Evolutionary conservation across 1,140 invertebrate genomes (phyloP).

Genomic region (Thaumatotibia leucotreta): DNA sequence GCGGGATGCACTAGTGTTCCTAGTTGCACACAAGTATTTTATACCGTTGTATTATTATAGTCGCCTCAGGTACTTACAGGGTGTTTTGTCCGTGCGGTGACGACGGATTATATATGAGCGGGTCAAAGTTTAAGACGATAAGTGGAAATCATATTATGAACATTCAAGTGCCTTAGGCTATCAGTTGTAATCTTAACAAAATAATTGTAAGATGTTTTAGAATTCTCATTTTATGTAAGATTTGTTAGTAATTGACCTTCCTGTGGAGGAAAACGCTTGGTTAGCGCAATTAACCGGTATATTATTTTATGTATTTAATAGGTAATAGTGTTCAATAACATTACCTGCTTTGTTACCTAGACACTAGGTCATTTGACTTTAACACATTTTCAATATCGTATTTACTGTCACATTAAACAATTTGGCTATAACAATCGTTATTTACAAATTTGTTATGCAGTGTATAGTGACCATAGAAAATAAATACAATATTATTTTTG

Average conservation of each 20-base stretch:
- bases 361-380: neutral
- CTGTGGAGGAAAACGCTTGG: constrained; percentile 6
- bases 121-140: constrained; percentile 8
- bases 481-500: neutral
- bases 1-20: neutral
- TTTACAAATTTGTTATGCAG: too few relatives aligned
- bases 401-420: neutral
- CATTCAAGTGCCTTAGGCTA: constrained; percentile 14
- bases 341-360: neutral
- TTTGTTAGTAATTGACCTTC: constrained; percentile 2
- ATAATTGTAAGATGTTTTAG: constrained; percentile 7
- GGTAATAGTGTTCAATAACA: too few relatives aligned
- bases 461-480: neutral
- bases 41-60: constrained; percentile 11
- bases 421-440: neutral
- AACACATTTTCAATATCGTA: neutral
- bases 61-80: constrained; percentile 12
- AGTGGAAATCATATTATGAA: constrained; percentile 6
- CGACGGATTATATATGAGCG: neutral
- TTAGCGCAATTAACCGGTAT: constrained; percentile 10
- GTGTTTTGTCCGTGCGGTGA: constrained; percentile 8
- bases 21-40: constrained; percentile 9
- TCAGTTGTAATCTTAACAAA: constrained; percentile 10
- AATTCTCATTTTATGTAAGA: constrained; percentile 12
- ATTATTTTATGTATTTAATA: neutral